phyloP scores from a whole-genome alignment of 2,888 invertebrate species.

The Agrotis ipsilon region DNA sequence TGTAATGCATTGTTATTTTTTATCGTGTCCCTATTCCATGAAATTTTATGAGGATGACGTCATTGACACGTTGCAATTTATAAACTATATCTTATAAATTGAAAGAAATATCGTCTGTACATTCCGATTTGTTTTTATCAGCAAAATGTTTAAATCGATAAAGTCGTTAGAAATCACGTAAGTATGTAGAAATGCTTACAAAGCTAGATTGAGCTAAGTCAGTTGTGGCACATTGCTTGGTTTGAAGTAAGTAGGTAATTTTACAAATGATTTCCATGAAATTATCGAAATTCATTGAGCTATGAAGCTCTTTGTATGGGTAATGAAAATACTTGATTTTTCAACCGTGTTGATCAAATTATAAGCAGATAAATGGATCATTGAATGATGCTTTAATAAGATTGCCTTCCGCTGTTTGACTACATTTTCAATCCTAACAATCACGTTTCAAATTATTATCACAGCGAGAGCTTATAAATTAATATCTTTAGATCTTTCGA shows the following conservation, averaged over 20 bases:
- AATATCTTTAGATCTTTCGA: neutral
- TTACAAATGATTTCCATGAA: neutral
- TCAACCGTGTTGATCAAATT: neutral
- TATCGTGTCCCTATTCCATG: too few relatives aligned
- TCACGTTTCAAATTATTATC: neutral
- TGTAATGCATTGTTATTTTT: too few relatives aligned
- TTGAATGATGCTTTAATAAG: neutral
- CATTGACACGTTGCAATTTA: neutral
- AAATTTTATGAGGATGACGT: too few relatives aligned
- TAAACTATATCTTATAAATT: neutral
- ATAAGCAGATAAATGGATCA: neutral
- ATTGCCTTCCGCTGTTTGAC: neutral
- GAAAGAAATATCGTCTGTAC: neutral
- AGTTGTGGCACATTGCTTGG: neutral
- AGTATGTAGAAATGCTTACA: conserved; percentile 3
- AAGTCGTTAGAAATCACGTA: conserved; percentile 31
- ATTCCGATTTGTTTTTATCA: conserved; percentile 5
- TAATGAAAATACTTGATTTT: neutral
- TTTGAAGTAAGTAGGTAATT: neutral
- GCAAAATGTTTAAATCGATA: conserved; percentile 2
- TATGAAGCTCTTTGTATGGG: neutral
- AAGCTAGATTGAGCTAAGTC: neutral
- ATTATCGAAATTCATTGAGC: neutral
- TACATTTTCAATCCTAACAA: neutral
- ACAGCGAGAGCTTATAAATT: conserved; percentile 1